Evolutionary conservation across 2,113 vertebrate genomes (phyloP).

Genomic region (Neodontobutis hainanensis): DNA sequence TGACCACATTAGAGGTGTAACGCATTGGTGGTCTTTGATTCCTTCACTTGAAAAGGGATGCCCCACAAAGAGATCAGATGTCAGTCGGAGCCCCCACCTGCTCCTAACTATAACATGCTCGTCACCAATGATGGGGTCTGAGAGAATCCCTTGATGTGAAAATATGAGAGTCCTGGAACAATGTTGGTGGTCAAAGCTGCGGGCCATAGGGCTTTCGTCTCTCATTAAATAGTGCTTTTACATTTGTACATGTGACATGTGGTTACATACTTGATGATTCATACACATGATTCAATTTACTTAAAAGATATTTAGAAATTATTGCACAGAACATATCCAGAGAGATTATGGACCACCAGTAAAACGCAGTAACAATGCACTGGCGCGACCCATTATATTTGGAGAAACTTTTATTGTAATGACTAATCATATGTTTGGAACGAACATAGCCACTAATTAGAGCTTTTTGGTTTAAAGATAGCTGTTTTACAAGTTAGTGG

Average conservation of each 20-base stretch:
- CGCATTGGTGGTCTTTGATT: conserved; percentile 71
- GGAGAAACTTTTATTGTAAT: conserved; percentile 1
- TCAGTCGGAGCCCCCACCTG: conserved; percentile 41
- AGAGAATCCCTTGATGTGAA: conserved; percentile 40
- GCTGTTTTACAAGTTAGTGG: conserved; percentile 12
- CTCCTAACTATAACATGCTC: conserved; percentile 52
- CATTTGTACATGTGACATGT: conserved; percentile 29
- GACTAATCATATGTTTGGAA: conserved; percentile 7
- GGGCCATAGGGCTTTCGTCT: conserved; percentile 27
- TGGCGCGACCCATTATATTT: conserved; percentile 1
- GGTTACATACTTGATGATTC: conserved; percentile 22
- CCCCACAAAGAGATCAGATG: conserved; percentile 62
- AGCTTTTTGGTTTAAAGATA: conserved; percentile 10
- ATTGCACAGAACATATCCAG: conserved; percentile 4
- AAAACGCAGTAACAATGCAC: conserved; percentile 7
- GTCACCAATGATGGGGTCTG: conserved; percentile 52
- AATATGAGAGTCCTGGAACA: conserved; percentile 45
- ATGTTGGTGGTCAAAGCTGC: conserved; percentile 52
- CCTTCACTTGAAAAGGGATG: conserved; percentile 59
- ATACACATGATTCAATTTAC: conserved; percentile 25
- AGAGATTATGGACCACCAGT: conserved; percentile 24
- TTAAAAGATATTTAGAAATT: conserved; percentile 1
- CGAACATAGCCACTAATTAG: conserved; percentile 8
- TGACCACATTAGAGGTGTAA: conserved; percentile 65
- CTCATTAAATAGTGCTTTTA: conserved; percentile 30